Base-by-base conservation (phyloP, 2,113 vertebrate species). In the Chaetops frenatus region DNA sequence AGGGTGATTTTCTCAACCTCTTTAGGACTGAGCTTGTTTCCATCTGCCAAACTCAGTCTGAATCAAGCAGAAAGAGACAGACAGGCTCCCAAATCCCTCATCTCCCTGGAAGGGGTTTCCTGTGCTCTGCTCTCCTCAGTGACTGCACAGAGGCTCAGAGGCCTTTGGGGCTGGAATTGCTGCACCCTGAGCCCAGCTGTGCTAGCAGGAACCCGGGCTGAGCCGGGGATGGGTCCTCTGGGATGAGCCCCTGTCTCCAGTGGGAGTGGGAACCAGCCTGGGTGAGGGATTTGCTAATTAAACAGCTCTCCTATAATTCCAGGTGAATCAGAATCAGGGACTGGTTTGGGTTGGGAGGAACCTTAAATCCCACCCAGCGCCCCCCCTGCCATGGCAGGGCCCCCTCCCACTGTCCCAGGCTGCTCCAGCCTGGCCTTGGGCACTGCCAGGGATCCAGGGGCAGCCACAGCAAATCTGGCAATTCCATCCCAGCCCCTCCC, bases 11-110 rank as follows among this genome's bases (percentile, higher is more conserved):
- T 67, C 91, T 48, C 73, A 42, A 0, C 40, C 65, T 79, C 85
- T 78, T 90, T 77, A 86, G 88, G 92, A 66, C n/a, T 47, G 85
- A 62, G 62, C 79, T 94, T 81, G 58, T 33, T 95, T 90, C 90
- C 92, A 78, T 92, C 88, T 88, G 96, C 88, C 93, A 92, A 50
- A 45, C 72, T 88, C 82, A 33, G 65, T 83, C 77, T 88, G 88
- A 90, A 92, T 90, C 71, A 77, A 81, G 38, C 11, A 1, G 36
- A 7, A 51, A 18, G 40, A 56, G 81, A 81, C 3, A 91, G 78
- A 61, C 82, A 66, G 62, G 24, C 44, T 42, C 12, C 20, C 50
- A 76, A 79, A 77, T 7, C 5, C 10, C 35, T 80, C 64, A 1
- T 29, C 23, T 33, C 54, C 66, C 84, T 81, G 31, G 45, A 33